These are phyloP conservation scores for Pachliopta kotzebuea DNA, from an alignment of 2,888 invertebrate species.

Conservation along the genomic window DNA sequence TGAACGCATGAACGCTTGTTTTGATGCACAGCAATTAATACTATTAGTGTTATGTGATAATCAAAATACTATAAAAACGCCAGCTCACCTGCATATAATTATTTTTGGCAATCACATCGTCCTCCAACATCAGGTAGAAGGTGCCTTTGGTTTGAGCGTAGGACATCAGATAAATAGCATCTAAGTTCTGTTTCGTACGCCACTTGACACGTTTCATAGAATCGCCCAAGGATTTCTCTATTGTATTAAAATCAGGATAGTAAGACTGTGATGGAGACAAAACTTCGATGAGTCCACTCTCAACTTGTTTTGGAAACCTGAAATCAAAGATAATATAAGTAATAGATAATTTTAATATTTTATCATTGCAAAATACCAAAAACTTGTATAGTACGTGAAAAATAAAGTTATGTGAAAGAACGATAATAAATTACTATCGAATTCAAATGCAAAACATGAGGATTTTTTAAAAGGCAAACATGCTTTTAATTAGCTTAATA, in stretches of 20 bases:
- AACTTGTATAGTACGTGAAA: too few species aligned
- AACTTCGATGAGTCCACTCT: constrained; percentile 92
- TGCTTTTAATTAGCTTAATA: background rate
- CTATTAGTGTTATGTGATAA: background rate
- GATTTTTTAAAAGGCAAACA: background rate
- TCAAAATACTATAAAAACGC: background rate
- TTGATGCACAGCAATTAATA: background rate
- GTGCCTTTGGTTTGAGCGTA: constrained; percentile 93
- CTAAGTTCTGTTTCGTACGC: constrained; percentile 97
- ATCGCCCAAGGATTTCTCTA: constrained; percentile 92
- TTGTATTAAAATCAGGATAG: constrained; percentile 91
- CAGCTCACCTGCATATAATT: constrained; percentile 90
- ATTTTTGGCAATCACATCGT: constrained; percentile 94
- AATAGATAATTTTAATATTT: background rate
- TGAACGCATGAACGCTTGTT: background rate
- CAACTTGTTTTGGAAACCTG: constrained; percentile 88
- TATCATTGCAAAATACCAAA: too few species aligned
- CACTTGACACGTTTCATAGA: constrained; percentile 91
- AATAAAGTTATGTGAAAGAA: background rate
- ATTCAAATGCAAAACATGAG: background rate
- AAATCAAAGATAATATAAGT: constrained; percentile 14
- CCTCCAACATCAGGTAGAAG: constrained; percentile 96
- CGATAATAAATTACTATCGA: background rate
- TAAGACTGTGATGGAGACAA: constrained; percentile 91
- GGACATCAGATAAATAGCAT: constrained; percentile 96